Percentiles rank a stretch among this genome's conserved stretches.
phyloP scores from a whole-genome alignment of 2,888 invertebrate species.

The Callyntrura guangdongensis region DNA sequence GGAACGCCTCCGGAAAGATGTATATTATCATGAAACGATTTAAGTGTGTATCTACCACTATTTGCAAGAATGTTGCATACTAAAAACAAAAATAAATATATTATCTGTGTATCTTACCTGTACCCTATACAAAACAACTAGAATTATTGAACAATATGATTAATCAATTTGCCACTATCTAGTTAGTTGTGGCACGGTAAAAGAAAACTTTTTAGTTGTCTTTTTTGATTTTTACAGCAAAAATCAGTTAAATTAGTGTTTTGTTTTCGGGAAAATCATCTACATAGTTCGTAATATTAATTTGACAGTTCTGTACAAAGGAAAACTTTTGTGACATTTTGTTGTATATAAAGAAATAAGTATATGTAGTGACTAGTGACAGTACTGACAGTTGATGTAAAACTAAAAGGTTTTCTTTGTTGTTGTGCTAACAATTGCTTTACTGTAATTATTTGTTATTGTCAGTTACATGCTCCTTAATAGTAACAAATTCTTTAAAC shows the following conservation, averaged over 20 bases:
- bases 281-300: background rate
- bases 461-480: too few species aligned
- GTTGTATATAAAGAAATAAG: too few species aligned
- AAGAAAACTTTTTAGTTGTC: background rate
- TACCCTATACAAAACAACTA: background rate
- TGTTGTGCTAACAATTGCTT: too few species aligned
- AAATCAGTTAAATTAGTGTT: background rate
- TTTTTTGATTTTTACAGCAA: background rate
- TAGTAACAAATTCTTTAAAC: too few species aligned
- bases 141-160: background rate
- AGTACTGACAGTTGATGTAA: too few species aligned
- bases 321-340: background rate
- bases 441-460: too few species aligned
- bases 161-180: background rate
- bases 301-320: constrained; percentile 21
- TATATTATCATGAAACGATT: constrained; percentile 43
- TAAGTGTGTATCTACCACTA: constrained; percentile 3
- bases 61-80: background rate
- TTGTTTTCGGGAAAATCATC: background rate
- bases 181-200: background rate
- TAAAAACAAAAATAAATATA: background rate
- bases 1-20: constrained; percentile 15
- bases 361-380: too few species aligned
- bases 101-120: constrained; percentile 29
- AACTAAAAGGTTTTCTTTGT: too few species aligned